Base-by-base conservation (phyloP, 2,797 vertebrate species). In the Acrossocheilus wenchowensis region DNA sequence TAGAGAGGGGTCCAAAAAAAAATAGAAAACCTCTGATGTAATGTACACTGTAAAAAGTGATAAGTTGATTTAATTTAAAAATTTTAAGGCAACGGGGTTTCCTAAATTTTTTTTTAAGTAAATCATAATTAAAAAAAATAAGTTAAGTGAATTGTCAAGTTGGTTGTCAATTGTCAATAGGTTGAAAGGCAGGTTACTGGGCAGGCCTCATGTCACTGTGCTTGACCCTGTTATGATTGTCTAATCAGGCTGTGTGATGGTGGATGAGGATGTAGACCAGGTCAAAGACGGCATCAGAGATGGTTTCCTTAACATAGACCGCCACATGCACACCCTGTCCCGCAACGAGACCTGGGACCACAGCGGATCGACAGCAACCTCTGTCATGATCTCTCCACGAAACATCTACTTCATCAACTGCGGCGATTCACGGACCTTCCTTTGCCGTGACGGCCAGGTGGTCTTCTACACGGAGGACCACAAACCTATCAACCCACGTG, bases 391-490 rank as follows among this genome's bases (percentile, higher is more conserved):
- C 69, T 96, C 94, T 0, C 94, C 95, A 0, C 83, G 54, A 0
- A 83, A 93, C 87, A 88, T 96, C 89, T 97, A 96, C 92, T 96
- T 96, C 62, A 93, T 96, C 90, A 97, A 97, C 93, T 94, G 97
- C 19, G 95, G 96, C 17, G 94, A 97, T 94, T 96, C 94, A 1
- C 94, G 96, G 78, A 94, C 95, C 5, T 91, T 97, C 85, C 93
- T 96, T 85, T 93, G 96, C 91, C 89, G 90, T 1, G 54, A 93
- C 8, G 91, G 94, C 86, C 74, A 92, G 43, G 92, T 96, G 88
- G 91, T 92, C 85, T 97, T 97, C 94, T 95, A 95, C 92, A 97
- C 97, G 0, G 95, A 97, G 82, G 96, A 97, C 92, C 96, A 97
- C 92, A 96, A 96, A 90, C 96, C 97, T 0, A 92, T 90, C 91